Evolutionary conservation across 2,797 vertebrate genomes (phyloP).

Genomic region (Notolepis coatsorum): DNA sequence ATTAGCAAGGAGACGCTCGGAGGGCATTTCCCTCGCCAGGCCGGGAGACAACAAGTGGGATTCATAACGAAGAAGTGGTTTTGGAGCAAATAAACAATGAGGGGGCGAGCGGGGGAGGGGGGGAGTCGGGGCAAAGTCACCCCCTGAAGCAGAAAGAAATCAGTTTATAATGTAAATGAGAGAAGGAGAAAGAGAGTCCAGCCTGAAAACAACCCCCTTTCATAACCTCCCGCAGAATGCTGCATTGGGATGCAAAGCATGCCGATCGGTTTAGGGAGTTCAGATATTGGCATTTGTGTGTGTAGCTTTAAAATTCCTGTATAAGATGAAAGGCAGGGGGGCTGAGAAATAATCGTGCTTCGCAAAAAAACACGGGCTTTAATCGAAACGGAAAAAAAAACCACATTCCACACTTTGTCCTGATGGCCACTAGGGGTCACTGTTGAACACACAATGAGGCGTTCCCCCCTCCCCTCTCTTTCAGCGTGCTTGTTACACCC

Average conservation of each 20-base stretch:
- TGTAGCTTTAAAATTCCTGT: no score
- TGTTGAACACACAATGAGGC: conserved; percentile 66
- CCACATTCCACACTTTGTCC: no score
- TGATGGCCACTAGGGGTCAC: conserved; percentile 75
- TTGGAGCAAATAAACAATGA: background rate
- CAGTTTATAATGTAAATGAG: background rate
- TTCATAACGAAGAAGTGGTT: conserved; percentile 2
- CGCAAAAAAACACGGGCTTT: no score
- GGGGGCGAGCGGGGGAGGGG: no score
- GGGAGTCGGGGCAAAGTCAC: no score
- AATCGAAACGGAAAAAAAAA: no score
- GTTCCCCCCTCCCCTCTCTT: conserved; percentile 10
- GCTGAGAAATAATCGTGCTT: no score
- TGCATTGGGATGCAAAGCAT: no score
- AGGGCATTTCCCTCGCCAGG: conserved; percentile 22
- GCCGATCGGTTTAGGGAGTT: no score
- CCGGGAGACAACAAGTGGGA: conserved; percentile 31
- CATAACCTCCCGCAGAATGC: no score
- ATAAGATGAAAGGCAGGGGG: no score
- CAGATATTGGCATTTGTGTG: no score
- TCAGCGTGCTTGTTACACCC: conserved; percentile 33
- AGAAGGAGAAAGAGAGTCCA: background rate
- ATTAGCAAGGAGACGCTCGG: conserved; percentile 29
- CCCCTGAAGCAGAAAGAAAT: background rate
- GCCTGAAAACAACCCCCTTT: background rate